phyloP scores from a whole-genome alignment of 2,888 invertebrate genomes.

The Stenodema calcarata region DNA sequence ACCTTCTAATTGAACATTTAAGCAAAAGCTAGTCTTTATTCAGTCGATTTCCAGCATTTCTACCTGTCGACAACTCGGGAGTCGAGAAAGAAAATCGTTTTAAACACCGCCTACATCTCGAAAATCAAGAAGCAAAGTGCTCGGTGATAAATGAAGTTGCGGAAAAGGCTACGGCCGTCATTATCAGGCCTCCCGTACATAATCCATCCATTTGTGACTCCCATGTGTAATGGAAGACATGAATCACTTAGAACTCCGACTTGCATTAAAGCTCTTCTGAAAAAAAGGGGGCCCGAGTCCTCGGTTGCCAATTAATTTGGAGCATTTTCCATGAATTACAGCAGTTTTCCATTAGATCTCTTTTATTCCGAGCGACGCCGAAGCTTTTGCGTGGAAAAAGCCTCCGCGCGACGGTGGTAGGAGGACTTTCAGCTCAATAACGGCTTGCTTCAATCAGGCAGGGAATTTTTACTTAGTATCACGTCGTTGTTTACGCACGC shows the following conservation, averaged over 20 bases:
- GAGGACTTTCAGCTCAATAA: constrained; percentile 44
- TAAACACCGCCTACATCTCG: not conserved
- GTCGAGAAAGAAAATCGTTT: not conserved
- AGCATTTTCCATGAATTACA: constrained; percentile 48
- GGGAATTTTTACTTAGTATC: constrained; percentile 29
- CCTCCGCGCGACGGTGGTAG: not conserved
- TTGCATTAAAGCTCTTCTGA: constrained; percentile 47
- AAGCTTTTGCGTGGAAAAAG: not conserved
- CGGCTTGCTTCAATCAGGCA: constrained; percentile 42
- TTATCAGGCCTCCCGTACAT: constrained; percentile 40
- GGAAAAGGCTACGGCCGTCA: constrained; percentile 40
- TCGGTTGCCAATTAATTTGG: constrained; percentile 48
- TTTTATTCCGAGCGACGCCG: constrained; percentile 42
- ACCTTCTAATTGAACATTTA: too few relatives aligned
- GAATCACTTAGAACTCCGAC: constrained; percentile 44
- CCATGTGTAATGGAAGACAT: constrained; percentile 49
- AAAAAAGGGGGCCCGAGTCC: constrained; percentile 36
- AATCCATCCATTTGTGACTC: constrained; percentile 49
- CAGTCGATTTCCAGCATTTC: too few relatives aligned
- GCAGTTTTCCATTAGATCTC: constrained; percentile 49
- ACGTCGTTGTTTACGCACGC: constrained; percentile 16
- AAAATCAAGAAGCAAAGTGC: constrained; percentile 47
- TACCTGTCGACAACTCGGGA: not conserved
- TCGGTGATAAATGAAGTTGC: constrained; percentile 44
- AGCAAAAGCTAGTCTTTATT: too few relatives aligned